Evolutionary conservation across 2,888 invertebrate species (phyloP).

Genomic region (Linyphia triangularis): DNA sequence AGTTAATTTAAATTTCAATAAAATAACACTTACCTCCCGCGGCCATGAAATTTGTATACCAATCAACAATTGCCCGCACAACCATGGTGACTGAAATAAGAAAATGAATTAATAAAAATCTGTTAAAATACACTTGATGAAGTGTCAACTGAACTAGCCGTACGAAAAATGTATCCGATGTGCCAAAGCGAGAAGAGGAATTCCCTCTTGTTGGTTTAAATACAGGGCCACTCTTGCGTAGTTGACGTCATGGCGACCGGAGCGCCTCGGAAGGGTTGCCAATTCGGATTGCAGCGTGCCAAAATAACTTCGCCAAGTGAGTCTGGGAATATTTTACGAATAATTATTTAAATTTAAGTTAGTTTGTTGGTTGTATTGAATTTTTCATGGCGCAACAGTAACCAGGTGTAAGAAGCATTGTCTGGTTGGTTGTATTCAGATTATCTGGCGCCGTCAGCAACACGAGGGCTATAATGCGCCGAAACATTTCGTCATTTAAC

Average conservation of each 20-base stretch:
- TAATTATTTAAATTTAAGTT: too few species aligned
- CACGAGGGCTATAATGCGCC: too few species aligned
- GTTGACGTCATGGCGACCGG: conserved; percentile 63
- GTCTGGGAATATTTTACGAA: too few species aligned
- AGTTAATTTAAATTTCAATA: too few species aligned
- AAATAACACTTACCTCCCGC: conserved; percentile 57
- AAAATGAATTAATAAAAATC: conserved; percentile 53
- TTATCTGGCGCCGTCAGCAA: too few species aligned
- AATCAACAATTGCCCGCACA: conserved; percentile 54
- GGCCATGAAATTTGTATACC: conserved; percentile 70
- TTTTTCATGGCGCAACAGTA: too few species aligned
- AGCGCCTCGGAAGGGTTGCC: conserved; percentile 71
- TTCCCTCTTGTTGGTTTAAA: conserved; percentile 66
- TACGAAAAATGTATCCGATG: conserved; percentile 50
- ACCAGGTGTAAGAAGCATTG: too few species aligned
- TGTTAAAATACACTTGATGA: conserved; percentile 35
- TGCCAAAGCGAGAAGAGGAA: conserved; percentile 48
- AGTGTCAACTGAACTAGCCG: conserved; percentile 23
- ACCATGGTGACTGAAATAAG: conserved; percentile 51
- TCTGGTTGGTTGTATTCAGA: too few species aligned
- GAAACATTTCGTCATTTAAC: too few species aligned
- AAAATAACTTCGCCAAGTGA: conserved; percentile 39
- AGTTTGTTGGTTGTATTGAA: background rate
- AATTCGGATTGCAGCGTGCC: background rate
- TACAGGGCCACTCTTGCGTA: conserved; percentile 73